Percentiles rank a stretch among this genome's conserved stretches.
Evolutionary conservation across 1,140 invertebrate genomes (phyloP).

Genomic region (Drosophila pseudoananassae): DNA sequence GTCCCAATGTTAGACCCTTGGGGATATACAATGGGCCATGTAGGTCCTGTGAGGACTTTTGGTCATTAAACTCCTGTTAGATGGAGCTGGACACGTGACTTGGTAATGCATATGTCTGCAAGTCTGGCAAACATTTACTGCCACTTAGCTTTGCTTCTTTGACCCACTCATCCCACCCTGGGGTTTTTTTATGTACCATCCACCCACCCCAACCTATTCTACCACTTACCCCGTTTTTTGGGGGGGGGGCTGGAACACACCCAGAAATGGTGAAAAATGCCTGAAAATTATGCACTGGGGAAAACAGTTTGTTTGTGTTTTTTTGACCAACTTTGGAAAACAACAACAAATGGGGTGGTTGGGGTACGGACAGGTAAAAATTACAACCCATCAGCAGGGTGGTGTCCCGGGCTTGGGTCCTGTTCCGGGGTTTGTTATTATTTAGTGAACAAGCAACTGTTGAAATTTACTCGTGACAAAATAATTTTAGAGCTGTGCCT

Average conservation of each 20-base stretch:
- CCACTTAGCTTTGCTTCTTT: slow-evolving; percentile 29
- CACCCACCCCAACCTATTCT: slow-evolving; percentile 1
- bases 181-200: neutral
- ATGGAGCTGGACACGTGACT: slow-evolving; percentile 55
- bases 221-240: slow-evolving; percentile 4
- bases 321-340: slow-evolving; percentile 22
- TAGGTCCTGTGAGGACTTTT: slow-evolving; percentile 22
- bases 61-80: slow-evolving; percentile 34
- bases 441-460: slow-evolving; percentile 35
- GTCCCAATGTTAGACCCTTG: slow-evolving; percentile 17
- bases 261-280: slow-evolving; percentile 41
- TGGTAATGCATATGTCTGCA: slow-evolving; percentile 54
- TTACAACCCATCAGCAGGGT: neutral
- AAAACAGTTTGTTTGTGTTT: slow-evolving; percentile 28
- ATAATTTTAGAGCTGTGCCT: slow-evolving; percentile 24
- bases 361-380: slow-evolving; percentile 27
- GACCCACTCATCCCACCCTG: slow-evolving; percentile 1
- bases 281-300: slow-evolving; percentile 52
- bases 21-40: slow-evolving; percentile 6
- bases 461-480: slow-evolving; percentile 42
- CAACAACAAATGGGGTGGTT: slow-evolving; percentile 12
- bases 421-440: slow-evolving; percentile 23
- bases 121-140: slow-evolving; percentile 41
- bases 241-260: slow-evolving; percentile 27
- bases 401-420: neutral